These are phyloP conservation scores for Coleophora flavipennella DNA, from an alignment of 2,888 invertebrate species.

Conservation along the genomic window DNA sequence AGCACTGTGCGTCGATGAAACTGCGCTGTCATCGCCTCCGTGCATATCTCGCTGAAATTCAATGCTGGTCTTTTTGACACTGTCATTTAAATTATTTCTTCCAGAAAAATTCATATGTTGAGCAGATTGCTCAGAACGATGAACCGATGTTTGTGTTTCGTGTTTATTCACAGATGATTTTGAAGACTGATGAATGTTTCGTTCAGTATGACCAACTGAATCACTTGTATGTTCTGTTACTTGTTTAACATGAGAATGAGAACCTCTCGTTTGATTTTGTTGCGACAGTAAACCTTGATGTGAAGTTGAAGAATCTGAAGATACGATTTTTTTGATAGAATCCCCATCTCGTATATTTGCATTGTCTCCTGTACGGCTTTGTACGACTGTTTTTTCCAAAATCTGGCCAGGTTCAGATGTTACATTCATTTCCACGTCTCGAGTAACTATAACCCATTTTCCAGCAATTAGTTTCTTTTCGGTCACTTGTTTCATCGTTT, in stretches of 20 bases:
- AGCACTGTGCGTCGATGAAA: conserved; percentile 20
- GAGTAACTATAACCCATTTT: conserved; percentile 66
- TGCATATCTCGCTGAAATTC: conserved; percentile 71
- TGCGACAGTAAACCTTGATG: conserved; percentile 2
- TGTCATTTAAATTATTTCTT: conserved; percentile 58
- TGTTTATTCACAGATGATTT: conserved; percentile 3
- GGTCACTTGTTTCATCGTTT: conserved; percentile 69
- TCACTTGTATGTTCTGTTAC: background rate
- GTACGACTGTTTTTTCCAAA: too few species aligned
- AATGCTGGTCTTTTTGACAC: conserved; percentile 62
- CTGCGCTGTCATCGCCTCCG: conserved; percentile 32
- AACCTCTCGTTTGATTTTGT: conserved; percentile 1
- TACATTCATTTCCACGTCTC: conserved; percentile 79
- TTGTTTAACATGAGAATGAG: background rate
- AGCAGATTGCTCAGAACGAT: conserved; percentile 19
- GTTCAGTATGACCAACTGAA: conserved; percentile 7
- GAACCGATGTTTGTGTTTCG: conserved; percentile 18
- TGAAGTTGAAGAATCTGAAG: conserved; percentile 28
- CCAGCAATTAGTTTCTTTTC: conserved; percentile 69
- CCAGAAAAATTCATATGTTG: conserved; percentile 42
- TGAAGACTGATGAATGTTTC: conserved; percentile 9
- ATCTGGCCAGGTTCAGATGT: conserved; percentile 12
- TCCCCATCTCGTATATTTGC: background rate
- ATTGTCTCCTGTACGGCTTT: too few species aligned
- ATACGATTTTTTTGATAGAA: conserved; percentile 14